Evolutionary conservation across 2,797 vertebrate species (phyloP).

Genomic region (Brotula barbata): DNA sequence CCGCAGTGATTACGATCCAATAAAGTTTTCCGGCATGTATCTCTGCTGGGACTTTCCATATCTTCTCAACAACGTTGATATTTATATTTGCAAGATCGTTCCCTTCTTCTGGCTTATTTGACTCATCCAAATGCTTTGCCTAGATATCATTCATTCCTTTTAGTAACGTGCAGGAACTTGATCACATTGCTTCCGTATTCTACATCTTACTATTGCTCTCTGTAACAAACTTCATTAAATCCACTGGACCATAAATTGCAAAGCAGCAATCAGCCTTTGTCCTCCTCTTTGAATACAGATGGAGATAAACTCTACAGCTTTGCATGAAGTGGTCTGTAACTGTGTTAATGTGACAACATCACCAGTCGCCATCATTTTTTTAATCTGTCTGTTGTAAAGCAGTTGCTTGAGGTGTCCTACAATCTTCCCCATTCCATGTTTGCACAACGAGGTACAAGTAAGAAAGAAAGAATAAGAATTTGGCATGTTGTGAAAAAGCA

Average conservation of each 20-base stretch:
- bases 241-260: slow-evolving; percentile 39
- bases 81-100: slow-evolving; percentile 43
- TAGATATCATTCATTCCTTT: slow-evolving; percentile 73
- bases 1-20: slow-evolving; percentile 61
- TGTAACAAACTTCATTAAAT: slow-evolving; percentile 43
- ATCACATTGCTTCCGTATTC: slow-evolving; percentile 62
- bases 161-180: slow-evolving; percentile 70
- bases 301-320: slow-evolving; percentile 67
- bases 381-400: slow-evolving; percentile 39
- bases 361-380: slow-evolving; percentile 28
- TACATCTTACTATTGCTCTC: slow-evolving; percentile 50
- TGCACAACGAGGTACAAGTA: slow-evolving; percentile 28
- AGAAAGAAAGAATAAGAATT: too few species aligned
- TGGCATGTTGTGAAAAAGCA: too few species aligned
- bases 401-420: slow-evolving; percentile 38
- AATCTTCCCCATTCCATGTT: slow-evolving; percentile 31
- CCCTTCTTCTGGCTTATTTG: slow-evolving; percentile 55
- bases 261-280: slow-evolving; percentile 63
- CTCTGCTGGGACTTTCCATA: too few species aligned
- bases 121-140: slow-evolving; percentile 57
- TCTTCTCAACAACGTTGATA: slow-evolving; percentile 58
- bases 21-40: slow-evolving; percentile 63
- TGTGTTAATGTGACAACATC: slow-evolving; percentile 56
- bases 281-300: slow-evolving; percentile 68
- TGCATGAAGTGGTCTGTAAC: slow-evolving; percentile 69